A percentile compares a stretch with the other conserved stretches of the same genome.
phyloP scores from a whole-genome alignment of 2,797 vertebrate genomes.

The Lithobates sylvaticus region DNA sequence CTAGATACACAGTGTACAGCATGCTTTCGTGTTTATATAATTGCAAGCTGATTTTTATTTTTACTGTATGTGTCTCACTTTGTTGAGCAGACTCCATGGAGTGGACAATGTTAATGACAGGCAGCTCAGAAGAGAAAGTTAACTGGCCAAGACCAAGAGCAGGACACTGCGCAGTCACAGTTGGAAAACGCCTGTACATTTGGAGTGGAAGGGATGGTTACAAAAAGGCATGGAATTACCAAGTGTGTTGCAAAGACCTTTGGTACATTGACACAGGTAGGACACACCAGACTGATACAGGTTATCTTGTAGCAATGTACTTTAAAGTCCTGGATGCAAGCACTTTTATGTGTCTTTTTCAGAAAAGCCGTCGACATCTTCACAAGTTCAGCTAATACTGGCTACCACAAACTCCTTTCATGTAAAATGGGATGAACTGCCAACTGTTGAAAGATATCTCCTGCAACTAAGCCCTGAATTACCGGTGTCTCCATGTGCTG shows the following conservation, averaged over 20 bases:
- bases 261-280: conserved; percentile 98
- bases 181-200: conserved; percentile 91
- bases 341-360: conserved; percentile 58
- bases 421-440: conserved; percentile 94
- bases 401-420: conserved; percentile 94
- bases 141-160: conserved; percentile 87
- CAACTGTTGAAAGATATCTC: conserved; percentile 91
- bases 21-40: not conserved
- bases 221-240: conserved; percentile 92
- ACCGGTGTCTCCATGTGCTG: conserved; percentile 63
- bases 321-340: not conserved
- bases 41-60: no score
- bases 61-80: not conserved
- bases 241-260: conserved; percentile 98
- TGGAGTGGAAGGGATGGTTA: conserved; percentile 98
- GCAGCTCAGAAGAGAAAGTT: conserved; percentile 82
- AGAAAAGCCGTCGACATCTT: conserved; percentile 88
- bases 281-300: not conserved
- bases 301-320: not conserved
- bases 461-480: conserved; percentile 86
- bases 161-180: conserved; percentile 87
- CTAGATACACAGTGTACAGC: not conserved
- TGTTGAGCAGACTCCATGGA: conserved; percentile 84
- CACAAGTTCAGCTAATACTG: conserved; percentile 90
- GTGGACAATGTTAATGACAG: conserved; percentile 84